A percentile compares a stretch with the other conserved stretches of the same genome.
phyloP scores from a whole-genome alignment of 2,113 vertebrate genomes.

The Beaufortia kweichowensis region DNA sequence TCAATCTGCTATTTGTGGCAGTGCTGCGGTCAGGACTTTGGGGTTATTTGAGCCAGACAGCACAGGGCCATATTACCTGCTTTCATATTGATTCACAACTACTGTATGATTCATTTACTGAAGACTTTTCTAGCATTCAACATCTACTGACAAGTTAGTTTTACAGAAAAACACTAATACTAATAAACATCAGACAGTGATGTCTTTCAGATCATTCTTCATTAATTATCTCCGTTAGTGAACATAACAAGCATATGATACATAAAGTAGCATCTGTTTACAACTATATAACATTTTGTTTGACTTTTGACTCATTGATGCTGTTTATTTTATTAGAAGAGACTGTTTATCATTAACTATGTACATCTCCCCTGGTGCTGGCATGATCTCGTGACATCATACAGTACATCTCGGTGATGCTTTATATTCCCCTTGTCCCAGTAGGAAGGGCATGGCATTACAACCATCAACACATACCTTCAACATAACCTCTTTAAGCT shows the following conservation, averaged over 20 bases:
- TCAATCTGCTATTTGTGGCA: constrained; percentile 49
- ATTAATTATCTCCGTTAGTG: too few relatives aligned
- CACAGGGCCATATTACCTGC: constrained; percentile 21
- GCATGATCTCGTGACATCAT: background rate
- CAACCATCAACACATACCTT: too few relatives aligned
- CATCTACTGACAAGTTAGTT: background rate
- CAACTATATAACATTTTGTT: too few relatives aligned
- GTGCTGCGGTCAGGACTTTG: constrained; percentile 43
- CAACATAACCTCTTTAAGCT: background rate
- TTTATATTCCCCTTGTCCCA: background rate
- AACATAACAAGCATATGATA: too few relatives aligned
- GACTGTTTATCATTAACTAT: background rate
- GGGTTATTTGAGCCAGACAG: constrained; percentile 33
- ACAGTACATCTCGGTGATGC: background rate
- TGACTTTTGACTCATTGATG: too few relatives aligned
- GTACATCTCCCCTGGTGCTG: background rate
- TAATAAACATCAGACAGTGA: background rate
- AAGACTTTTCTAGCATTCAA: background rate
- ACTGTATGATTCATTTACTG: background rate
- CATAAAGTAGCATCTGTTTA: too few relatives aligned
- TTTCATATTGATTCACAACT: background rate
- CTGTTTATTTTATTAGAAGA: background rate
- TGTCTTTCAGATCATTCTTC: background rate
- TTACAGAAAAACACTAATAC: background rate
- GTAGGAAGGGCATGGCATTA: background rate